A percentile compares a stretch with the other conserved stretches of the same genome.
These are phyloP conservation scores for Rhopilema esculentum DNA, from an alignment of 30 jellyfish, hydroid and myxozoan genomes.

Conservation along the genomic window DNA sequence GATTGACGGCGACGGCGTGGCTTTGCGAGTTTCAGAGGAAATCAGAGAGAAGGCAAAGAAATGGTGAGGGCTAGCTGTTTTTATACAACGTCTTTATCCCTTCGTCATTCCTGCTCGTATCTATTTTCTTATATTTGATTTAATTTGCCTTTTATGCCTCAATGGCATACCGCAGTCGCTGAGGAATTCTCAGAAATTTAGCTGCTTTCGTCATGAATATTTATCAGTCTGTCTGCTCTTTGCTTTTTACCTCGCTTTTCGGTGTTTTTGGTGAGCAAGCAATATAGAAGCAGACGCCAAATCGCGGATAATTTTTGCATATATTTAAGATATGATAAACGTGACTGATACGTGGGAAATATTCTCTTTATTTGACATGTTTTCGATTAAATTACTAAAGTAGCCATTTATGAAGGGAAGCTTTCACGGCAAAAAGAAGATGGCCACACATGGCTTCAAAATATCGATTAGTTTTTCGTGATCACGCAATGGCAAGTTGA, in stretches of 20 bases:
- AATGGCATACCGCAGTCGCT: no score
- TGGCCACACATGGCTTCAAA: neutral
- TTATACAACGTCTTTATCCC: neutral
- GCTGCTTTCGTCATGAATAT: no score
- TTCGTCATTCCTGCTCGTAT: neutral
- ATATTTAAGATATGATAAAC: neutral
- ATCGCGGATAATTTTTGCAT: neutral
- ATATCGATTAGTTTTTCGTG: neutral
- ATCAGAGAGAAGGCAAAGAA: conserved; percentile 78
- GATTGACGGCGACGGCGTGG: conserved; percentile 61
- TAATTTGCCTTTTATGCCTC: no score
- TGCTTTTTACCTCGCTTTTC: neutral
- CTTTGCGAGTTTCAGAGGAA: conserved; percentile 73
- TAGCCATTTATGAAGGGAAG: neutral
- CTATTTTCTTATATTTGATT: no score
- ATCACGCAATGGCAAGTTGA: neutral
- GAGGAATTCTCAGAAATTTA: no score
- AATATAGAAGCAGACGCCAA: neutral
- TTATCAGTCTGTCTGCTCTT: no score
- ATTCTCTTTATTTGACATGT: neutral
- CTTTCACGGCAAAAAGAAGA: neutral
- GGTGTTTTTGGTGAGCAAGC: neutral
- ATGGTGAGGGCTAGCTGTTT: conserved; percentile 48
- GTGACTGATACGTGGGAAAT: neutral
- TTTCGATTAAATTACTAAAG: neutral